A percentile compares a stretch with the other conserved stretches of the same genome.
phyloP scores from a whole-genome alignment of 2,113 vertebrate species.

The Stegastes partitus region DNA sequence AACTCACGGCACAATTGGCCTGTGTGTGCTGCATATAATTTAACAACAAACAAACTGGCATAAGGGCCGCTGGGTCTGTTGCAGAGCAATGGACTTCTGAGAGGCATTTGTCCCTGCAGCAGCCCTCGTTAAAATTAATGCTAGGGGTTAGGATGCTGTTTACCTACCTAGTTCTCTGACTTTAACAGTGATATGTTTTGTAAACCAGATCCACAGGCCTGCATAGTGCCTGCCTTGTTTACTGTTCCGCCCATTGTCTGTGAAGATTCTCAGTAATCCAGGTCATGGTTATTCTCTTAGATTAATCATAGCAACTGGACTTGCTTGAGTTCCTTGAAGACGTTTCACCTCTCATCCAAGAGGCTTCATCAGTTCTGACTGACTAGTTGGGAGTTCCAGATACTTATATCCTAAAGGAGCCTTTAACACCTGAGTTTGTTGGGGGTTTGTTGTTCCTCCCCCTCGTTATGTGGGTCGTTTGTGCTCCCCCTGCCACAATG shows the following conservation, averaged over 20 bases:
- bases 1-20: constrained; percentile 13
- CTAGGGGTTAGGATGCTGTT: constrained; percentile 9
- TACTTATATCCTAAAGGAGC: too few species aligned
- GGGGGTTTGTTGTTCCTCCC: too few species aligned
- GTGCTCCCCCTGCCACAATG: too few species aligned
- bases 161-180: constrained; percentile 36
- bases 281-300: too few species aligned
- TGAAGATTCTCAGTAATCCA: too few species aligned
- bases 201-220: constrained; percentile 22
- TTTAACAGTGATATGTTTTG: constrained; percentile 42
- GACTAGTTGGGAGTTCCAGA: too few species aligned
- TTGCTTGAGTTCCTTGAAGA: too few species aligned
- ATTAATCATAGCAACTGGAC: too few species aligned
- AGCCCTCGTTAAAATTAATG: constrained; percentile 57
- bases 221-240: constrained; percentile 1
- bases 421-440: too few species aligned
- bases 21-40: constrained; percentile 10
- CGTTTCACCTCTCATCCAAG: too few species aligned
- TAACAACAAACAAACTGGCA: constrained; percentile 38
- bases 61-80: constrained; percentile 37
- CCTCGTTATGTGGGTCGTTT: too few species aligned
- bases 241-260: not conserved
- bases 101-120: constrained; percentile 21
- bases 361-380: too few species aligned
- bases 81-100: constrained; percentile 33